phyloP scores from a whole-genome alignment of 2,113 vertebrate species.

The Ursus arctos region DNA sequence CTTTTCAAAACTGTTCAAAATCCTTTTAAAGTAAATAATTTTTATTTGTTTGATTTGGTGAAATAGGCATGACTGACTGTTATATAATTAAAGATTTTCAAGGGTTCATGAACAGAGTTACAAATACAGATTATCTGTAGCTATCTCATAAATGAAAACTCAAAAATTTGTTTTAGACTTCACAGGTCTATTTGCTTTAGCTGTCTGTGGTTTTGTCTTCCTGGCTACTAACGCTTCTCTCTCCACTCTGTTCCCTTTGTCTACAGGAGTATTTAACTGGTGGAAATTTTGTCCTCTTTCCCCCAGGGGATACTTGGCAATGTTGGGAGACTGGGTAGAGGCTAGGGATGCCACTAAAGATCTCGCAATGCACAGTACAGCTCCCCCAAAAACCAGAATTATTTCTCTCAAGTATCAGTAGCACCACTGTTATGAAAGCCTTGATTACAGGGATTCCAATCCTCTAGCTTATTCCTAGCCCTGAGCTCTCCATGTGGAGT shows the following conservation, averaged over 20 bases:
- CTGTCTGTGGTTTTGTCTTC: neutral
- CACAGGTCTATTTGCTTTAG: neutral
- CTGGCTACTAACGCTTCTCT: neutral
- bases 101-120: neutral
- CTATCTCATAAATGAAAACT: neutral
- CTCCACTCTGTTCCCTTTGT: neutral
- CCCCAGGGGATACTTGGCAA: fast-evolving
- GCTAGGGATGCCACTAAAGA: neutral
- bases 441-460: neutral
- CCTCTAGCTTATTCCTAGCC: neutral
- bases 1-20: neutral
- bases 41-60: neutral
- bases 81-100: conserved; percentile 6
- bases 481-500: neutral
- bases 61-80: neutral
- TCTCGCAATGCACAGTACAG: neutral
- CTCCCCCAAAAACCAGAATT: neutral
- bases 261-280: neutral
- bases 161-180: neutral
- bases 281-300: fast-evolving
- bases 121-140: neutral
- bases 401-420: neutral
- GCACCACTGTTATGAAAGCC: neutral
- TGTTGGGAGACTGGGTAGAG: neutral
- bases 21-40: conserved; percentile 25